These are phyloP conservation scores for Pangasianodon gigas DNA, from an alignment of 2,113 vertebrate species.

Conservation along the genomic window DNA sequence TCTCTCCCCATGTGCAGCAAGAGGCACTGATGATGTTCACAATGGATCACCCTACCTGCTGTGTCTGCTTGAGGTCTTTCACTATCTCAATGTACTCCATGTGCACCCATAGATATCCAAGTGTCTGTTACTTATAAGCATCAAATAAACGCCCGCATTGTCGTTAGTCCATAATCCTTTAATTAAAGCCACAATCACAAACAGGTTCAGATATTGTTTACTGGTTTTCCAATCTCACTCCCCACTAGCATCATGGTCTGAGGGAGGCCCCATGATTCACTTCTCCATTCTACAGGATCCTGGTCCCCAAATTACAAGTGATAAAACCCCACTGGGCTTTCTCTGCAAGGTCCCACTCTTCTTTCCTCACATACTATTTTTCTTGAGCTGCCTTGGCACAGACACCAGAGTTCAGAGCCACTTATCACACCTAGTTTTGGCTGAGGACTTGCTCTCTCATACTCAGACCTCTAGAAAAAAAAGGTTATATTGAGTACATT, in stretches of 20 bases:
- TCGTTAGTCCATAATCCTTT: too few species aligned
- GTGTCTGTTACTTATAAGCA: not conserved
- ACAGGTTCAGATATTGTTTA: not conserved
- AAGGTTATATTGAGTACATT: not conserved
- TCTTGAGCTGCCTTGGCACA: not conserved
- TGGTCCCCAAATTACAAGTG: conserved; percentile 7
- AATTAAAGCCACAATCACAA: not conserved
- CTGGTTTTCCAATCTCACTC: not conserved
- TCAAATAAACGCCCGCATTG: not conserved
- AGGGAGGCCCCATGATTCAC: not conserved
- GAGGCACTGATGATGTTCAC: conserved; percentile 98
- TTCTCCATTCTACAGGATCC: conserved; percentile 6
- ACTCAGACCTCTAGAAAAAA: not conserved
- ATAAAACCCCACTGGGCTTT: conserved; percentile 23
- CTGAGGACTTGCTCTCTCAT: not conserved
- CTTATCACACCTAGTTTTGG: not conserved
- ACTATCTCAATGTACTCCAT: conserved; percentile 9
- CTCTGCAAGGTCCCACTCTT: conserved; percentile 12
- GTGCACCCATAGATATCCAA: not conserved
- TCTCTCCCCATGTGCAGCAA: conserved; percentile 66
- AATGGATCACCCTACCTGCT: conserved; percentile 97
- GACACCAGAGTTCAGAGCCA: not conserved
- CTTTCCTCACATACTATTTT: not conserved
- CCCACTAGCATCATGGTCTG: not conserved
- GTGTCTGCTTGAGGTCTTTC: conserved; percentile 85